Conservation (phyloP, 2,113 vertebrate genomes). For the Gopherus flavomarginatus region DNA sequence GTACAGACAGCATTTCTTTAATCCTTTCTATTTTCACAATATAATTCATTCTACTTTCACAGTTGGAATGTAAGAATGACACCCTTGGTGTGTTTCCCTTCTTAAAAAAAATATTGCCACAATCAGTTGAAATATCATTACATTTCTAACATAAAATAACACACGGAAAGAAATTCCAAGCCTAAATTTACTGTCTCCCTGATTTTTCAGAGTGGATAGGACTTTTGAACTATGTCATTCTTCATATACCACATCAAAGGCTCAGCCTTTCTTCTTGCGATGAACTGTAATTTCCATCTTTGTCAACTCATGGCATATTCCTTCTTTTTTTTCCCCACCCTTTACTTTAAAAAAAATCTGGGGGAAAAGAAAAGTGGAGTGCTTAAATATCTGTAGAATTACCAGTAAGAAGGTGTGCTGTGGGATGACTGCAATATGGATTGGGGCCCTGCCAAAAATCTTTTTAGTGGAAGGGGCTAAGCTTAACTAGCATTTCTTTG, state of each 20-base stretch:
- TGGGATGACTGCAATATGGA: neutral
- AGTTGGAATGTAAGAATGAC: neutral
- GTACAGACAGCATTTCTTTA: no score
- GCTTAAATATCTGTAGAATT: neutral
- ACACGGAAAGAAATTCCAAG: neutral
- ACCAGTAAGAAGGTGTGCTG: neutral
- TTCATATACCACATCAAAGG: no score
- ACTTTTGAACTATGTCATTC: neutral
- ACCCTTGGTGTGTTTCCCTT: neutral
- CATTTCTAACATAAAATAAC: neutral
- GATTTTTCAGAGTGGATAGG: neutral
- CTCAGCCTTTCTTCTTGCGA: no score
- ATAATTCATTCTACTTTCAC: no score
- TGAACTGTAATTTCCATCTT: no score
- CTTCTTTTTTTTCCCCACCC: no score
- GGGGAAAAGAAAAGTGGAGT: neutral
- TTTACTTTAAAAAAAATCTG: no score
- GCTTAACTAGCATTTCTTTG: neutral
- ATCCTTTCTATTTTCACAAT: no score
- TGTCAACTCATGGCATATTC: no score
- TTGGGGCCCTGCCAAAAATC: neutral
- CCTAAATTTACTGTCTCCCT: neutral
- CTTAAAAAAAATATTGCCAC: neutral
- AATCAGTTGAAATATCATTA: neutral
- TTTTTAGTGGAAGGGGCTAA: neutral